Base-by-base conservation (phyloP, 2,113 vertebrate species). In the Lagopus leucura region DNA sequence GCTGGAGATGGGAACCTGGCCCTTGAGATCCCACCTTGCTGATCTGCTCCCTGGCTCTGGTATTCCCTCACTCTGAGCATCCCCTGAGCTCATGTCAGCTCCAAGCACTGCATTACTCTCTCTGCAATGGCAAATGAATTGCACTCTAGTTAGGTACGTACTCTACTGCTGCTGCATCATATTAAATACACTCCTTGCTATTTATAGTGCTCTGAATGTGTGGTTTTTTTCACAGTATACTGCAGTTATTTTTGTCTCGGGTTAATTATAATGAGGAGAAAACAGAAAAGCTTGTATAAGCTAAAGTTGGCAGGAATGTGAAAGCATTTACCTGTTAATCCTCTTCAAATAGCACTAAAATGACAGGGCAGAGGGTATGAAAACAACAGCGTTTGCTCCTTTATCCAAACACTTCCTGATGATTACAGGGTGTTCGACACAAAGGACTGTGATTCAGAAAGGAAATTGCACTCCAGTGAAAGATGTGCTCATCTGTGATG, bases 301-400 rank as follows among this genome's bases (percentile, higher is more conserved):
- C 48, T 86, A 50, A 86, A 88, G 93, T 7, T 79, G 40, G 61
- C 85, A 86, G 50, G 42, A 74, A 66, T 0, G 34, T 75, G 73
- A 43, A 81, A 84, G 71, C 72, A 89, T 96, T 97, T 94, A 97
- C 95, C 95, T 95, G 93, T 76, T 88, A 61, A 63, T 63, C 82
- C 88, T 90, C 90, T 88, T 86, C 93, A 94, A 95, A 96, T 82
- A 93, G 92, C 90, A 81, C 86, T 79, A 54, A 95, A 95, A 95
- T 93, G 90, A 94, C 94, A 97, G 86, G 82, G 91, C 94, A 97
- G 86, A 96, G 90, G 58, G 65, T 78, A 93, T 40, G 77, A 94
- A 93, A 95, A 95, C 95, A 96, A 94, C 73, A 42, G 79, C 57
- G 58, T 90, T 95, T 93, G 70, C 76, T 92, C 80, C 83, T 92